Conservation (phyloP, 35 echinoderm and acorn worm genomes). For the Patiria miniata region DNA sequence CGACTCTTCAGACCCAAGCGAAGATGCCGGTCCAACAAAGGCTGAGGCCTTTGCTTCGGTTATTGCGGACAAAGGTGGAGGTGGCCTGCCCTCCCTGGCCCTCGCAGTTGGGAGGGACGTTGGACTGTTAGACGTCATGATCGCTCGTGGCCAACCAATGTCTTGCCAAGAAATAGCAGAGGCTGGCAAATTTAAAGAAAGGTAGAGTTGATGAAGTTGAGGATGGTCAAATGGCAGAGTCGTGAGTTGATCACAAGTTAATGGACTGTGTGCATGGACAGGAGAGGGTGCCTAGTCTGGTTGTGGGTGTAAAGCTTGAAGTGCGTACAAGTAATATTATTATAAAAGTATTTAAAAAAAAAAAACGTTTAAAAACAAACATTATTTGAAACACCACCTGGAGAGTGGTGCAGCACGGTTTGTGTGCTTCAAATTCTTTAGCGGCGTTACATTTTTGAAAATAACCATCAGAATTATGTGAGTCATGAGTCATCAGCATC, state of each 20-base stretch:
- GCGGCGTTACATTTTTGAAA: too few species aligned
- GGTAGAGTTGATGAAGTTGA: constrained; percentile 6
- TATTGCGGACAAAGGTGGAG: neutral
- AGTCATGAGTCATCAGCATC: too few species aligned
- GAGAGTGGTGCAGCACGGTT: too few species aligned
- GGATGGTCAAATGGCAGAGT: too few species aligned
- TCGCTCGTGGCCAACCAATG: constrained; percentile 2
- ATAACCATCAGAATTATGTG: too few species aligned
- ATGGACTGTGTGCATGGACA: neutral
- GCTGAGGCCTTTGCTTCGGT: neutral
- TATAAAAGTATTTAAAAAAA: neutral
- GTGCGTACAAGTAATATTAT: neutral
- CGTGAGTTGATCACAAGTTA: too few species aligned
- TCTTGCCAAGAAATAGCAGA: constrained; percentile 54
- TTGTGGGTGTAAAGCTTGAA: neutral
- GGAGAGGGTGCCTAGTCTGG: neutral
- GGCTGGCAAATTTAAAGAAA: constrained; percentile 53
- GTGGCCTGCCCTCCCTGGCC: constrained; percentile 21
- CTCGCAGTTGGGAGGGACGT: constrained; percentile 32
- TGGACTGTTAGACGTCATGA: constrained; percentile 51
- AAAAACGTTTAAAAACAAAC: too few species aligned
- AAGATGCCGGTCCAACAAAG: neutral
- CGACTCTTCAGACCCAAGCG: neutral
- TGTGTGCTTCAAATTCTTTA: too few species aligned
- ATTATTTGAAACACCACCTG: too few species aligned